Conservation (phyloP, 92 coral and sea anemone genomes). For the Phenganax marumi region DNA sequence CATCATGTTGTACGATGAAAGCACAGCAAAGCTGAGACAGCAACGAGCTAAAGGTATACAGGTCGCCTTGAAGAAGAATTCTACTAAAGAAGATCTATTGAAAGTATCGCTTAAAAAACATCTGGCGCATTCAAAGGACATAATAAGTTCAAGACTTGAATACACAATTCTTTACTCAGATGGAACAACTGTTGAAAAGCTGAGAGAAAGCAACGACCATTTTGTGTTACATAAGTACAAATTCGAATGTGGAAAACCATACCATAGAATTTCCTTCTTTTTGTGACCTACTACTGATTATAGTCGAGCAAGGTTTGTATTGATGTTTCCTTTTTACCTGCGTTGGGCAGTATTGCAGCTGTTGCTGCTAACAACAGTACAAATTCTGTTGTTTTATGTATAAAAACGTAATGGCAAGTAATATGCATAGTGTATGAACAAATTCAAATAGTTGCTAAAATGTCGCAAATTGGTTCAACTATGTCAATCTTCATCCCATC, state of each 20-base stretch:
- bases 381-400: too few relatives aligned
- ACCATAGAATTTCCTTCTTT: not conserved
- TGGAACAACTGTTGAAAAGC: constrained; percentile 12
- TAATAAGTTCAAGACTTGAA: not conserved
- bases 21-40: not conserved
- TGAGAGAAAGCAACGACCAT: not conserved
- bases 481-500: too few relatives aligned
- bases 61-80: not conserved
- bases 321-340: too few relatives aligned
- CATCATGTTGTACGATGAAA: constrained; percentile 5
- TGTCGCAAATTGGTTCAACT: too few relatives aligned
- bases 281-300: not conserved
- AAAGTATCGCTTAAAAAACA: not conserved
- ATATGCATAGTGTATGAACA: too few relatives aligned
- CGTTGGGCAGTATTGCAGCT: too few relatives aligned
- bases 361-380: too few relatives aligned
- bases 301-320: too few relatives aligned
- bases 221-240: constrained; percentile 18
- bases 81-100: not conserved
- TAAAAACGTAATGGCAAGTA: too few relatives aligned
- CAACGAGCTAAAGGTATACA: not conserved
- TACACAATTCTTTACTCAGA: constrained; percentile 8
- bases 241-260: not conserved
- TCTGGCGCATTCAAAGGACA: not conserved
- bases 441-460: too few relatives aligned